Percentiles rank a stretch among this genome's conserved stretches.
phyloP scores from a whole-genome alignment of 2,888 invertebrate genomes.

The Biston betularia region DNA sequence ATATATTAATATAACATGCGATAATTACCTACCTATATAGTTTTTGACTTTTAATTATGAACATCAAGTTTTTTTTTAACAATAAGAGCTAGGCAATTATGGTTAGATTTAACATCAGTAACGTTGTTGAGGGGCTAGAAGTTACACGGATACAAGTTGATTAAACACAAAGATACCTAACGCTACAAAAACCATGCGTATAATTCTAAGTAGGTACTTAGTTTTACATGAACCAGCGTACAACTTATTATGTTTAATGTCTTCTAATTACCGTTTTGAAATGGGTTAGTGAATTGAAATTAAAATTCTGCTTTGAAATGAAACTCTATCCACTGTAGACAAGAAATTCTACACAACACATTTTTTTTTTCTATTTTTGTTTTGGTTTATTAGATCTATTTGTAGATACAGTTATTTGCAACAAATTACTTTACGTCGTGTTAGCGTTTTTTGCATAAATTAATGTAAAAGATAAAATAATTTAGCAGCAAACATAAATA shows the following conservation, averaged over 20 bases:
- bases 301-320: slow-evolving; percentile 1
- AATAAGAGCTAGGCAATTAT: no score
- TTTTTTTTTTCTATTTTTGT: slow-evolving; percentile 8
- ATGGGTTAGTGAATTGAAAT: slow-evolving; percentile 23
- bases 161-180: no score
- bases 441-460: slow-evolving; percentile 11
- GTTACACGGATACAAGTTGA: neutral
- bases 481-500: neutral
- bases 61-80: no score
- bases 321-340: slow-evolving; percentile 10
- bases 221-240: slow-evolving; percentile 29
- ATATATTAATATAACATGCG: no score
- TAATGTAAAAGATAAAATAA: neutral
- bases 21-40: no score
- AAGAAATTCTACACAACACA: neutral
- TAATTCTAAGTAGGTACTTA: slow-evolving; percentile 30
- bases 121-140: no score
- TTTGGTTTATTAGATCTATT: slow-evolving; percentile 21
- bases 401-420: slow-evolving; percentile 24
- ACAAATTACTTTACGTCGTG: slow-evolving; percentile 1
- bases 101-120: no score
- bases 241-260: slow-evolving; percentile 28
- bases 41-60: no score
- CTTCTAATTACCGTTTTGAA: slow-evolving; percentile 34
- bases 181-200: slow-evolving; percentile 21